phyloP scores from a whole-genome alignment of 2,797 vertebrate species.

The Acridotheres tristis region DNA sequence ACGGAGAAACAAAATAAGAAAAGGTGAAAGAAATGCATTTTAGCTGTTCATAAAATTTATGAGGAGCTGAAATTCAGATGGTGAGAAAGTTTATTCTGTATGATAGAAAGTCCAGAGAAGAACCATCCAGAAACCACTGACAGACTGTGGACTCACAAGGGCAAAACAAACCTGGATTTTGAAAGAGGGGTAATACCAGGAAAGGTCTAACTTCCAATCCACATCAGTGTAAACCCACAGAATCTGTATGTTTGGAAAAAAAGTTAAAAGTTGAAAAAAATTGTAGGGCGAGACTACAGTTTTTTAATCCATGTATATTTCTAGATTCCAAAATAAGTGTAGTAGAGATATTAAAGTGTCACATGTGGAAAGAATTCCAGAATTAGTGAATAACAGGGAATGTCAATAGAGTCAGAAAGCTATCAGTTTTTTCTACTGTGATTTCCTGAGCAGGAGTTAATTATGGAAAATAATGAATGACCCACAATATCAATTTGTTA shows the following conservation, averaged over 20 bases:
- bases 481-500: background rate
- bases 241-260: background rate
- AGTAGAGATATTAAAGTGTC: background rate
- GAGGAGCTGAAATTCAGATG: background rate
- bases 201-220: background rate
- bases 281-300: background rate
- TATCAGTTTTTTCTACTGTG: background rate
- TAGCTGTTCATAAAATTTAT: background rate
- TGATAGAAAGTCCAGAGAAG: background rate
- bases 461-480: background rate
- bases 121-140: background rate
- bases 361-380: background rate
- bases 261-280: background rate
- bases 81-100: background rate
- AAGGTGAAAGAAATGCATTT: background rate
- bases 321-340: background rate
- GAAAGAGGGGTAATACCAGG: background rate
- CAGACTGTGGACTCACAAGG: background rate
- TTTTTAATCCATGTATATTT: background rate
- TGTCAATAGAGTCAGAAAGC: background rate
- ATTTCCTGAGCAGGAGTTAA: background rate
- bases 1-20: background rate
- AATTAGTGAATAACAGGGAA: background rate
- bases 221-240: background rate
- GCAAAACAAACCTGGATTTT: background rate